These are phyloP conservation scores for Sebastiscus tertius DNA, from an alignment of 2,797 vertebrate species.

Conservation along the genomic window DNA sequence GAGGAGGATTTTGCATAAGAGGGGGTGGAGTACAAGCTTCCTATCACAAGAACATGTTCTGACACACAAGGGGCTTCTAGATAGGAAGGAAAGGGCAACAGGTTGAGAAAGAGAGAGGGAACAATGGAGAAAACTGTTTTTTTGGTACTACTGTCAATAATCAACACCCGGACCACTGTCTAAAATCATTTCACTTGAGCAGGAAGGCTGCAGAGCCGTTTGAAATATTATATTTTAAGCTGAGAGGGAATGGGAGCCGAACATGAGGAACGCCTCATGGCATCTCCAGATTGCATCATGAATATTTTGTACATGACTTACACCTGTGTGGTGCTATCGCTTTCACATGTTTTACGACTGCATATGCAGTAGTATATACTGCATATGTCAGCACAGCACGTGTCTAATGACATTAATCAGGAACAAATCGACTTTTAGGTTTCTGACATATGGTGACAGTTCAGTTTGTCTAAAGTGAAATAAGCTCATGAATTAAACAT, in stretches of 20 bases:
- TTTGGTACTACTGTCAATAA: slow-evolving; percentile 5
- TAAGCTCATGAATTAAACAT: background rate
- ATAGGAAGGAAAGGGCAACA: slow-evolving; percentile 32
- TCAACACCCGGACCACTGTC: background rate
- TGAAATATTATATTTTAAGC: background rate
- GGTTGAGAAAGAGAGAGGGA: slow-evolving; percentile 4
- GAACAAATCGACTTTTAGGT: background rate
- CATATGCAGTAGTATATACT: background rate
- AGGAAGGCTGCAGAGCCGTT: background rate
- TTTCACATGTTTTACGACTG: background rate
- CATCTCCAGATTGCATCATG: background rate
- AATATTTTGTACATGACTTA: background rate
- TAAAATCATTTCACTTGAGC: slow-evolving; percentile 2
- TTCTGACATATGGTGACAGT: background rate
- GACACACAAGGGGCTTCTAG: slow-evolving; percentile 61
- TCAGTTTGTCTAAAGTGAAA: slow-evolving; percentile 2
- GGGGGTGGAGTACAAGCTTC: slow-evolving; percentile 48
- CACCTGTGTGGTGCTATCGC: background rate
- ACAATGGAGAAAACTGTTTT: slow-evolving; percentile 3
- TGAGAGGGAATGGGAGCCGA: background rate
- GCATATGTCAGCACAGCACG: background rate
- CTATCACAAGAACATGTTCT: slow-evolving; percentile 63
- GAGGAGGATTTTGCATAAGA: slow-evolving; percentile 37
- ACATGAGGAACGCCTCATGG: background rate
- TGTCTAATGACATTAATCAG: background rate